A percentile compares a stretch with the other conserved stretches of the same genome.
Evolutionary conservation across 2,113 vertebrate species (phyloP).

Genomic region (Ptyas mucosa): DNA sequence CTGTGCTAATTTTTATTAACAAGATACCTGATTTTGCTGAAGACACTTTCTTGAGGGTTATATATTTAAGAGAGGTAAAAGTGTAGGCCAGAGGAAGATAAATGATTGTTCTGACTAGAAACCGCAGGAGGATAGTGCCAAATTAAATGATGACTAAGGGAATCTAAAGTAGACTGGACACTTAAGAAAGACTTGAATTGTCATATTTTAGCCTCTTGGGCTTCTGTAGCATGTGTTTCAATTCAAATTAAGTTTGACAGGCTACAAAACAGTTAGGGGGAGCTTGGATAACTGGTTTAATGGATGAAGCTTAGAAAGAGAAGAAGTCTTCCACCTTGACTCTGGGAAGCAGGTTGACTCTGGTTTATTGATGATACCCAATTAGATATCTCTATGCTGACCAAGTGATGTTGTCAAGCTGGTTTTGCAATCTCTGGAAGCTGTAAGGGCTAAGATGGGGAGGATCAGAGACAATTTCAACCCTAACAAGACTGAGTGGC

Average conservation of each 20-base stretch:
- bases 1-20: neutral
- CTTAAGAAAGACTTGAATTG: neutral
- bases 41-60: neutral
- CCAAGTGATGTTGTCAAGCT: neutral
- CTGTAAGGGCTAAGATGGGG: neutral
- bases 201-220: neutral
- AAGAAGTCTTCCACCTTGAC: neutral
- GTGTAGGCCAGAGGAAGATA: neutral
- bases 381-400: neutral
- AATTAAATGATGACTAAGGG: neutral
- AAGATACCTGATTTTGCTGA: conserved; percentile 16
- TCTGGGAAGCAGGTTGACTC: neutral
- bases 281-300: neutral
- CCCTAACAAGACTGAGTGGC: neutral
- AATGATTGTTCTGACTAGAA: conserved; percentile 16
- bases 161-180: neutral
- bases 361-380: neutral
- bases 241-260: neutral
- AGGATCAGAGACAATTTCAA: neutral
- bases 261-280: neutral
- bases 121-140: neutral
- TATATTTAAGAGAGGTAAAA: neutral
- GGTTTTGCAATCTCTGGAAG: neutral
- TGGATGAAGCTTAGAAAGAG: neutral
- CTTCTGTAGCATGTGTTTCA: neutral